A percentile compares a stretch with the other conserved stretches of the same genome.
phyloP scores from a whole-genome alignment of 2,888 invertebrate genomes.

The Cephus pulcher region DNA sequence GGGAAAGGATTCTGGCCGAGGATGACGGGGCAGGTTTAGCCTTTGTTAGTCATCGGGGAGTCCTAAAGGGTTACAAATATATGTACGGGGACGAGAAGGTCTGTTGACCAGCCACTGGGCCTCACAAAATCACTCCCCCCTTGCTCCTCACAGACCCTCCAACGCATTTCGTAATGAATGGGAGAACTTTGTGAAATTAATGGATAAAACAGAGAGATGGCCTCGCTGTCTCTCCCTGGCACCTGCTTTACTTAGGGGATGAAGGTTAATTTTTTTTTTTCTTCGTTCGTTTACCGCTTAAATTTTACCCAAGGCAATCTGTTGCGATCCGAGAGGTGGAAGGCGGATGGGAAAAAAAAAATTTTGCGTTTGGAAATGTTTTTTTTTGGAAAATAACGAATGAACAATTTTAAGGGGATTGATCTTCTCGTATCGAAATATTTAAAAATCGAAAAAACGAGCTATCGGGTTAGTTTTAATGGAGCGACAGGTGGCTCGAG shows the following conservation, averaged over 20 bases:
- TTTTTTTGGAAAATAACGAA: background rate
- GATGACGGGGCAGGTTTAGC: background rate
- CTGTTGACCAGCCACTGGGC: background rate
- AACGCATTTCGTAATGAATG: conserved; percentile 1
- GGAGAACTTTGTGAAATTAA: background rate
- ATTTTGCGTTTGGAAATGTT: background rate
- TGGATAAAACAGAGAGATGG: background rate
- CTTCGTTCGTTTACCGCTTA: background rate
- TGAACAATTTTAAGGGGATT: background rate
- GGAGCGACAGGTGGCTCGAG: background rate
- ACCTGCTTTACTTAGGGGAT: background rate
- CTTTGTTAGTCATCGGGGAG: conserved; percentile 5
- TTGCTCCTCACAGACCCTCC: background rate
- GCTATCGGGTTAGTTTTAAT: background rate
- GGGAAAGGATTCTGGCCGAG: background rate
- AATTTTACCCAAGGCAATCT: background rate
- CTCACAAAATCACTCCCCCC: background rate
- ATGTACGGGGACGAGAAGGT: background rate
- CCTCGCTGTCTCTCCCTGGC: background rate
- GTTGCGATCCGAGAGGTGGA: background rate
- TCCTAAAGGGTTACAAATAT: conserved; percentile 11
- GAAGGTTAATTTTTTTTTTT: background rate
- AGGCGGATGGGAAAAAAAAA: background rate
- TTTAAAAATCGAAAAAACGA: background rate
- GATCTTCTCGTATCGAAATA: background rate